Base-by-base conservation (phyloP, 2,797 vertebrate species). In the Luscinia megarhynchos region DNA sequence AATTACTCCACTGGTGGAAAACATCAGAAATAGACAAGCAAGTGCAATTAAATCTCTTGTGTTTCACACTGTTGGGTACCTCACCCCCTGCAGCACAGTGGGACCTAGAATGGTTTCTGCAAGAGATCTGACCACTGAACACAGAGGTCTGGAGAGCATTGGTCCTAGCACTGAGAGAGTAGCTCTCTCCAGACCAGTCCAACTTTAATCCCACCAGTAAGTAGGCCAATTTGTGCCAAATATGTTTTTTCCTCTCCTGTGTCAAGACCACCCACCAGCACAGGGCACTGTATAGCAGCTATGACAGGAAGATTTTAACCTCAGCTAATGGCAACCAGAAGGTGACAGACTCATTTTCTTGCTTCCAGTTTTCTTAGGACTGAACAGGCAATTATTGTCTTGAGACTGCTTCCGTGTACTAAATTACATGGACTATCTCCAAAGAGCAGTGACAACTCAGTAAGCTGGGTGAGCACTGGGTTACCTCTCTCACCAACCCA, bases 331-430 rank as follows among this genome's bases (percentile, higher is more conserved):
- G 59, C 76, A 87, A 55, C 32, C 53, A 76, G 72, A 81, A 86
- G 89, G 74, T 58, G 75, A 87, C 43, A 81, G 74, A 43, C 10
- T 78, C 45, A 58, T 90, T 81, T 86, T 87, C 80, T 89, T 90
- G 74, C 57, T 94, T 67, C 23, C 50, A 51, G 40, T 82, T 73
- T 79, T 83, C 80, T 50, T 69, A 76, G 67, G 66, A 75, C 40
- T 59, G 41, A 88, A 84, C 32, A 90, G 59, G 58, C 82, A 91
- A 86, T 83, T 89, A 81, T 79, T 91, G 93, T 54, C 68, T 89
- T 79, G 58, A 79, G 78, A 76, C 36, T 1, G 15, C 45, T 69
- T 90, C 69, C 59, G 43, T 51, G 55, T 48, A 34, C 55, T 92
- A 10, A 79, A 77, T 80, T 70, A 73, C 48, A 46, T 10, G 29